Conservation (phyloP, 2,113 vertebrate species). For the Climacteris rufus region DNA sequence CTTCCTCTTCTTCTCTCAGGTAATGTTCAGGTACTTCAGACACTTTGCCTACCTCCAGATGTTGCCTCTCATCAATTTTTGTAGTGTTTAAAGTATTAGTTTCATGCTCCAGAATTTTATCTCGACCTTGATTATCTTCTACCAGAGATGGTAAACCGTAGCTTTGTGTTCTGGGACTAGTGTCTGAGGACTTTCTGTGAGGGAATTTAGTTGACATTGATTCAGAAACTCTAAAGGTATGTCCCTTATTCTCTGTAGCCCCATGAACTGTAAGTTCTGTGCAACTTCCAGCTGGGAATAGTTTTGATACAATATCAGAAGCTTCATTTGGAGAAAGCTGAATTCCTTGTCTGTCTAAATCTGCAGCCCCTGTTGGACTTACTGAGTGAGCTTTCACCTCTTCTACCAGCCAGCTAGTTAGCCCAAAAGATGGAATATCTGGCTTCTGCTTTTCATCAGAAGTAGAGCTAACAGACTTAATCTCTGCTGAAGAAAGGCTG, state of each 20-base stretch:
- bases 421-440: background rate
- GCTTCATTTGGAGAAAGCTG: background rate
- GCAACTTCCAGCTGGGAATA: background rate
- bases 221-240: background rate
- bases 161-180: background rate
- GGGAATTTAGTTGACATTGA: background rate
- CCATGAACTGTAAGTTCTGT: background rate
- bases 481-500: background rate
- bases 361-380: background rate
- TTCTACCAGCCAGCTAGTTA: slow-evolving; percentile 15
- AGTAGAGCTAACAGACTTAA: background rate
- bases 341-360: background rate
- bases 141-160: background rate
- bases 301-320: slow-evolving; percentile 1
- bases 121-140: slow-evolving; percentile 4
- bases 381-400: background rate
- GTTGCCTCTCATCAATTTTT: background rate
- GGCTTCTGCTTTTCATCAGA: slow-evolving; percentile 1
- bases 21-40: background rate
- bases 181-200: background rate
- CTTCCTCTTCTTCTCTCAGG: background rate
- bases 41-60: background rate
- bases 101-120: background rate
- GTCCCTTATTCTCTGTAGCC: background rate
- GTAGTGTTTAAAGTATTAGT: background rate